Evolutionary conservation across 1,140 invertebrate species (phyloP), one percentile per base, ranked within the genome.

Genomic region (Cyclina sinensis): DNA sequence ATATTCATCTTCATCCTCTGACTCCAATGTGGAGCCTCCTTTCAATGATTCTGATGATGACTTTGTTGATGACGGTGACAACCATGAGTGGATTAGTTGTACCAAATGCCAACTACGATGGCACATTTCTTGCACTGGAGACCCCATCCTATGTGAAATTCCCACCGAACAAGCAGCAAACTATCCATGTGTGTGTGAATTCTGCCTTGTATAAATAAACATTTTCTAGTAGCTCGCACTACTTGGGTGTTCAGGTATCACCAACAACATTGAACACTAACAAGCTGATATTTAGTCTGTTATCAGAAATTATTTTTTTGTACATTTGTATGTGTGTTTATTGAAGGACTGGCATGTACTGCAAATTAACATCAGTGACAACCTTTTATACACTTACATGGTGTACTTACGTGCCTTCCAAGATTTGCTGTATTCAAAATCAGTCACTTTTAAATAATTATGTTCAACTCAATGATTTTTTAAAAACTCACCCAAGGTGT

Each of bases 121-220:
- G 70, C 32, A 74, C 43, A 74, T 74, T 30, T 27, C 43, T 27
- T 74, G 35, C 24, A 74, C 70, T 9, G 35, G 70, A 4, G 70
- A 74, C n/a, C n/a, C 70, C n/a, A n/a, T 74, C 9, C n/a, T 74
- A 21, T 48, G 18, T 24, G 70, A 74, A 74, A 74, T 74, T 39
- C 37, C 70, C n/a, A 24, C 18, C 1, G 70, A 74, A 35, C 70
- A 74, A 74, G 11, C 43, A 39, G 30, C 24, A 11, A 65, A 65
- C 16, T 65, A 65, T 35, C 59, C 59, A 27, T 30, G 30, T 16
- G 11, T 30, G 7, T 65, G 59, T n/a, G 59, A 65, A 35, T 18
- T 65, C 3, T 65, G 59, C n/a, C 12, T 54, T 3, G 14, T n/a
- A 18, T 18, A 18, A 54, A 54, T 4, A 46, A 16, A 54, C 51